These are phyloP conservation scores for Bembecia ichneumoniformis DNA, from an alignment of 2,888 invertebrate species.

Conservation along the genomic window DNA sequence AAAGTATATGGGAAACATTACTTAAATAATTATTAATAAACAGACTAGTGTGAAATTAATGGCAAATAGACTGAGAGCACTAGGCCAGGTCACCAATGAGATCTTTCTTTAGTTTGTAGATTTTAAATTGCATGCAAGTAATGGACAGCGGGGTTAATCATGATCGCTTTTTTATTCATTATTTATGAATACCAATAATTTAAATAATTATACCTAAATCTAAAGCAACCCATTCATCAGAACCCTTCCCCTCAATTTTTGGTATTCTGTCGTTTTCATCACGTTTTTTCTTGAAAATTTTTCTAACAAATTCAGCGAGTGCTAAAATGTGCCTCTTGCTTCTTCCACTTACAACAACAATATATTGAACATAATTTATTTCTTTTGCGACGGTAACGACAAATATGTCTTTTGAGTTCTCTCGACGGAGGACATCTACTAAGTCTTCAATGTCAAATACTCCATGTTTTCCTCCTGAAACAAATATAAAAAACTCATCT, in stretches of 20 bases:
- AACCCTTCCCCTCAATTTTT: slow-evolving; percentile 82
- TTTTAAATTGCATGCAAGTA: too few relatives aligned
- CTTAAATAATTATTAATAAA: too few relatives aligned
- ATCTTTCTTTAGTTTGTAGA: too few relatives aligned
- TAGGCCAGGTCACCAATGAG: too few relatives aligned
- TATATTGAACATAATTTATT: slow-evolving; percentile 85
- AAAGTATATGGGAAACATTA: too few relatives aligned
- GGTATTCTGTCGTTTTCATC: slow-evolving; percentile 76
- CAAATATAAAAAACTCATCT: slow-evolving; percentile 12
- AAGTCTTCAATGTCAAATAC: slow-evolving; percentile 93
- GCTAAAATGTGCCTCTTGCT: slow-evolving; percentile 83
- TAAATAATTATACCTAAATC: slow-evolving; percentile 80
- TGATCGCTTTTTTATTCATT: background rate
- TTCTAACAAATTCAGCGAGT: slow-evolving; percentile 81
- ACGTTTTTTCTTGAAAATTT: slow-evolving; percentile 82
- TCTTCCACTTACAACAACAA: slow-evolving; percentile 84
- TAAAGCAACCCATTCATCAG: slow-evolving; percentile 89
- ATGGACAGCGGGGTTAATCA: background rate
- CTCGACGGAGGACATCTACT: slow-evolving; percentile 80
- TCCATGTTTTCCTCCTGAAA: slow-evolving; percentile 83
- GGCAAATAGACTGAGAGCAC: too few relatives aligned
- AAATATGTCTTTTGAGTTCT: slow-evolving; percentile 86
- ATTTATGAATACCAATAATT: background rate
- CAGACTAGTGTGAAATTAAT: too few relatives aligned
- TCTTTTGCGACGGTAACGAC: slow-evolving; percentile 82